Percentiles rank a stretch among this genome's conserved stretches.
Conservation (phyloP, 1,140 invertebrate genomes). For the Drosophila ironensis region DNA sequence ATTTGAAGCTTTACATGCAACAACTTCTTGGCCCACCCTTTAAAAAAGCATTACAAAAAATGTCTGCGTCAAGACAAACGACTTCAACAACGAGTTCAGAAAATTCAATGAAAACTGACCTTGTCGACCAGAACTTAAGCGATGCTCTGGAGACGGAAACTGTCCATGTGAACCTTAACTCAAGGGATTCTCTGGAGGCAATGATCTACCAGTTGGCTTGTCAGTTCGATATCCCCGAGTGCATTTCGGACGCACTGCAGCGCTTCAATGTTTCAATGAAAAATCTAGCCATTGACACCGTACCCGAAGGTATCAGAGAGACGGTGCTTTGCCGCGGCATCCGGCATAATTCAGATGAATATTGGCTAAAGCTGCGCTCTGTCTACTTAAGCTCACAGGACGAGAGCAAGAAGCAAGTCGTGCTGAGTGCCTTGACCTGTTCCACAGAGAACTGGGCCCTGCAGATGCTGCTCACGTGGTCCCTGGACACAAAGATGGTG, state of each 20-base stretch:
- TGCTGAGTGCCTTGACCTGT: constrained; percentile 87
- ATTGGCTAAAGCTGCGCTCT: constrained; percentile 91
- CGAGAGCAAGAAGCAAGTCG: constrained; percentile 85
- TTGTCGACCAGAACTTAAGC: too few relatives aligned
- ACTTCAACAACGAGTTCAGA: too few relatives aligned
- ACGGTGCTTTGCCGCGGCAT: constrained; percentile 90
- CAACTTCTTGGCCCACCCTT: not conserved
- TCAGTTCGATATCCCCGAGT: constrained; percentile 84
- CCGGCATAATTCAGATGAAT: constrained; percentile 85
- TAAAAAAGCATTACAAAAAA: not conserved
- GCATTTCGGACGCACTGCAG: constrained; percentile 83
- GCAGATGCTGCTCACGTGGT: constrained; percentile 85
- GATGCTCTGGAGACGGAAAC: too few relatives aligned
- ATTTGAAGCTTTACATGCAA: not conserved
- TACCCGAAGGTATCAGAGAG: constrained; percentile 88
- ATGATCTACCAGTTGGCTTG: constrained; percentile 83
- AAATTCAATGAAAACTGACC: too few relatives aligned
- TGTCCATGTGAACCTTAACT: too few relatives aligned
- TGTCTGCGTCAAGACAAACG: too few relatives aligned
- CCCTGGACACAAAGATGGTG: constrained; percentile 78
- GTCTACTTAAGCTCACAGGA: constrained; percentile 87
- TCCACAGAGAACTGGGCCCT: constrained; percentile 87
- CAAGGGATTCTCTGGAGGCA: not conserved
- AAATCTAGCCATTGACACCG: constrained; percentile 78
- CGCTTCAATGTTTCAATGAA: constrained; percentile 84